Conservation (phyloP, 2,888 invertebrate species). For the Cremastobaeus sp. region DNA sequence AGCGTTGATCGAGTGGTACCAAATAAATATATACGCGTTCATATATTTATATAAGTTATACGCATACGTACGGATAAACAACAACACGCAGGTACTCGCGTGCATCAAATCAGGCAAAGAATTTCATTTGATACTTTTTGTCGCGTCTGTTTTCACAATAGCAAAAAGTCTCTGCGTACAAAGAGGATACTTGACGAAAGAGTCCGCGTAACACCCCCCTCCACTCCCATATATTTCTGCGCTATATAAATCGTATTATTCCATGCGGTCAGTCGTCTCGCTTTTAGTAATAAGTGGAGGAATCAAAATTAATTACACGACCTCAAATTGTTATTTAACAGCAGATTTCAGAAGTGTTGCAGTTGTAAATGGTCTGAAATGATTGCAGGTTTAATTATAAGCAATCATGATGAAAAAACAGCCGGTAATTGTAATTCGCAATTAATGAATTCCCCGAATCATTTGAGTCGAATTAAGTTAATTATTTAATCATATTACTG, state of each 20-base stretch:
- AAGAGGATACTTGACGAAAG: conserved; percentile 48
- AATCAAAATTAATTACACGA: conserved; percentile 19
- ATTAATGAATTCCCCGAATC: no score
- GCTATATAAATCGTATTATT: conserved; percentile 16
- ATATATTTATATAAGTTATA: conserved; percentile 43
- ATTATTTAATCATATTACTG: no score
- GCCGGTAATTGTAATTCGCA: no score
- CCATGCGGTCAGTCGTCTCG: conserved; percentile 10
- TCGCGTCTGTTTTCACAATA: conserved; percentile 49
- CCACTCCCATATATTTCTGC: conserved; percentile 19
- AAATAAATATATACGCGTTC: conserved; percentile 47
- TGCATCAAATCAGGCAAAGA: conserved; percentile 49
- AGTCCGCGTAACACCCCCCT: conserved; percentile 26
- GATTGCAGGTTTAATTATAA: no score
- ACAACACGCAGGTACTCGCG: conserved; percentile 4
- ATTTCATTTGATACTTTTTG: conserved; percentile 57
- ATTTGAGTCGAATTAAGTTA: no score
- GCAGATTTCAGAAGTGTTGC: no score
- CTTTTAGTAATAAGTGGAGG: conserved; percentile 15
- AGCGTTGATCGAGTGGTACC: conserved; percentile 69
- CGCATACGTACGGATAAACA: neutral
- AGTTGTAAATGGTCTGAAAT: no score
- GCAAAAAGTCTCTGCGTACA: conserved; percentile 46
- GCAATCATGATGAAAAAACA: no score
- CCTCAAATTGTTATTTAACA: no score